These are phyloP conservation scores for Pterophyllum scalare DNA, from an alignment of 2,113 vertebrate genomes.

Conservation along the genomic window DNA sequence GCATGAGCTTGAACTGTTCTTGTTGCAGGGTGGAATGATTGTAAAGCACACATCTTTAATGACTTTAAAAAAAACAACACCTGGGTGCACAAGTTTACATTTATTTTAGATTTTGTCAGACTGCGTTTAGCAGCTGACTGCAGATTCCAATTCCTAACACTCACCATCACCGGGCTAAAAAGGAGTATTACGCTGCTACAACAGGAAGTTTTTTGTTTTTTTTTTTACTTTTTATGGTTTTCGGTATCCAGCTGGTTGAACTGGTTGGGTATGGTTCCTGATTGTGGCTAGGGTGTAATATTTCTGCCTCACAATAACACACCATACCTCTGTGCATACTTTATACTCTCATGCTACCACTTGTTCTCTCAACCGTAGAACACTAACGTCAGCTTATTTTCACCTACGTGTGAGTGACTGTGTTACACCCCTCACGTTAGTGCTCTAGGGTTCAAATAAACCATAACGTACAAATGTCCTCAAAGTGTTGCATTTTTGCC, in stretches of 20 bases:
- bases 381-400: too few species aligned
- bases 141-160: neutral
- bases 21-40: too few species aligned
- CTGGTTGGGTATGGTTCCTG: neutral
- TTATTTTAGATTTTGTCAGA: too few species aligned
- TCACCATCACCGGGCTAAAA: neutral
- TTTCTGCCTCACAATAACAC: neutral
- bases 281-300: neutral
- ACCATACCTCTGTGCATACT: neutral
- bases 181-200: neutral
- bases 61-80: too few species aligned
- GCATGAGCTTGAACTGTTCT: too few species aligned
- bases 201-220: rapidly evolving
- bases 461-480: neutral
- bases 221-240: rapidly evolving
- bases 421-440: too few species aligned
- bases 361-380: neutral
- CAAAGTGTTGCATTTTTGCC: neutral
- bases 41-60: too few species aligned
- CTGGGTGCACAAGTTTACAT: too few species aligned
- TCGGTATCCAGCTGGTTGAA: neutral
- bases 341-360: neutral
- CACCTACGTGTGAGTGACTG: too few species aligned
- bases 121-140: neutral
- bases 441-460: neutral